phyloP scores from a whole-genome alignment of 2,113 vertebrate genomes.

The Dicerorhinus sumatrensis region DNA sequence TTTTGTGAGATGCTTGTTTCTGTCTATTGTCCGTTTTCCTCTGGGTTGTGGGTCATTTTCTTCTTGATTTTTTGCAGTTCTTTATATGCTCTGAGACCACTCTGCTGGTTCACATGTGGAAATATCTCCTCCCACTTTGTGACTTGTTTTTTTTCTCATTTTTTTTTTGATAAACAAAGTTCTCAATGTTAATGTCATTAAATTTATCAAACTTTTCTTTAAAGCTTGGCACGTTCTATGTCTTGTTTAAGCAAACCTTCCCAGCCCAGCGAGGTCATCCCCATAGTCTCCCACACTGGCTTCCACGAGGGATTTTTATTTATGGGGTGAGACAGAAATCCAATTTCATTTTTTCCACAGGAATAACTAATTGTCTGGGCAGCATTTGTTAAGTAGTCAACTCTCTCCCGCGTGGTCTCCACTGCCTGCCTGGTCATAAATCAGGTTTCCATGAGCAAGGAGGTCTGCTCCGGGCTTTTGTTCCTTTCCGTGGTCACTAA shows the following conservation, averaged over 20 bases:
- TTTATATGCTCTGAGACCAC: neutral
- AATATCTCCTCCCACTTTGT: neutral
- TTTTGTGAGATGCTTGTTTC: too few species aligned
- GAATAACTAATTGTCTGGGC: conserved; percentile 60
- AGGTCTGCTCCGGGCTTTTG: neutral
- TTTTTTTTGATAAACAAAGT: neutral
- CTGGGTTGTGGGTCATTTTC: neutral
- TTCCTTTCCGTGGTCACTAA: neutral
- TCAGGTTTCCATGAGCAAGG: neutral
- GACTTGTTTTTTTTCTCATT: neutral
- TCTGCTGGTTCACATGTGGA: too few species aligned
- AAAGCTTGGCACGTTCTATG: fast-evolving
- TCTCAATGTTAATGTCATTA: neutral
- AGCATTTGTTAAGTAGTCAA: conserved; percentile 30
- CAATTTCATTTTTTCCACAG: conserved; percentile 78
- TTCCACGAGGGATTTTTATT: conserved; percentile 70
- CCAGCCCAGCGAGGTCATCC: neutral
- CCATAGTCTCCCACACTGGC: neutral
- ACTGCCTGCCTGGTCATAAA: neutral
- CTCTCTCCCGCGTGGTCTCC: neutral
- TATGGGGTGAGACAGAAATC: conserved; percentile 70
- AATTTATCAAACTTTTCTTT: neutral
- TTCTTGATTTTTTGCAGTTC: too few species aligned
- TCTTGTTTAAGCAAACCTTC: conserved; percentile 27
- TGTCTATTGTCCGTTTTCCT: fast-evolving